Percentiles rank a stretch among this genome's conserved stretches.
These are phyloP conservation scores for Drosophila eohydei DNA, from an alignment of 2,888 invertebrate genomes.

Conservation along the genomic window DNA sequence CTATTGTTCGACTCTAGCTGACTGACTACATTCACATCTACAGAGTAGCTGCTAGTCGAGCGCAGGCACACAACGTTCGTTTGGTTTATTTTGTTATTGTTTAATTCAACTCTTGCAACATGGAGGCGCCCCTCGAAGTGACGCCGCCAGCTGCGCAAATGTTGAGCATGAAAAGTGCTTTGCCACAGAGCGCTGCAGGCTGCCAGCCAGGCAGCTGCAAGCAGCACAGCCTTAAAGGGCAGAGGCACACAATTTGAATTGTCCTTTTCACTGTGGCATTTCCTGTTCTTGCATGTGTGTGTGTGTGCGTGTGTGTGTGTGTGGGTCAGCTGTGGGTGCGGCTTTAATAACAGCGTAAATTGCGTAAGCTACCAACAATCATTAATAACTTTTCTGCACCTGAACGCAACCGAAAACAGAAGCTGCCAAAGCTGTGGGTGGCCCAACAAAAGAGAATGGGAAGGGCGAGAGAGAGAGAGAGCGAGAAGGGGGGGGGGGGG, in stretches of 20 bases:
- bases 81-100: not conserved
- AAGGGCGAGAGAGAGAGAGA: not conserved
- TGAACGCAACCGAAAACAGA: slow-evolving; percentile 50
- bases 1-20: not conserved
- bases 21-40: not conserved
- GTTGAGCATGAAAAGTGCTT: slow-evolving; percentile 27
- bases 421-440: slow-evolving; percentile 25
- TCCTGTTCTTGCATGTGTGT: slow-evolving; percentile 9
- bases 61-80: not conserved
- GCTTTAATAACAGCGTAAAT: slow-evolving; percentile 66
- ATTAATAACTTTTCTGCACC: slow-evolving; percentile 74
- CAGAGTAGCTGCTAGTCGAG: slow-evolving; percentile 1
- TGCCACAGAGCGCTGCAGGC: slow-evolving; percentile 16
- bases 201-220: slow-evolving; percentile 5
- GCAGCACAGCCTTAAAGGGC: slow-evolving; percentile 19
- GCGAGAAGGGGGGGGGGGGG: too few relatives aligned
- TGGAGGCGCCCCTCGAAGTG: not conserved
- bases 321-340: slow-evolving; percentile 43
- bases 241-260: slow-evolving; percentile 12
- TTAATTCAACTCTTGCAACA: not conserved
- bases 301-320: slow-evolving; percentile 10
- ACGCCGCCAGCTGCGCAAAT: not conserved
- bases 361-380: slow-evolving; percentile 70
- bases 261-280: slow-evolving; percentile 20
- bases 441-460: not conserved